Percentiles rank a stretch among this genome's conserved stretches.
These are phyloP conservation scores for Eudemis profundana DNA, from an alignment of 2,888 invertebrate genomes.

Conservation along the genomic window DNA sequence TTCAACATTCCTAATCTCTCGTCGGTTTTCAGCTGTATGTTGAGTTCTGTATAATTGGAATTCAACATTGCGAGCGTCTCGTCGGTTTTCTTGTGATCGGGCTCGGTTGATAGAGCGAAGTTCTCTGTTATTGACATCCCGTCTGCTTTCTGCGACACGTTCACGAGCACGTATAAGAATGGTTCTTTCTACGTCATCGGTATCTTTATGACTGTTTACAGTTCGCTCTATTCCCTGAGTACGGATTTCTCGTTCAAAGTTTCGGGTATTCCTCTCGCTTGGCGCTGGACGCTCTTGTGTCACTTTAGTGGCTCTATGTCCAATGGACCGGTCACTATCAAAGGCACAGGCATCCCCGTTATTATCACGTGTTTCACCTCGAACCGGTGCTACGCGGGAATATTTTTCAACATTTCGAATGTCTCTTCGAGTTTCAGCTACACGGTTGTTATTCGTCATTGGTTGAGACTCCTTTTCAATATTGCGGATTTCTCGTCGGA, in stretches of 20 bases:
- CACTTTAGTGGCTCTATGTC: conserved; percentile 7
- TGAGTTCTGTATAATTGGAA: background rate
- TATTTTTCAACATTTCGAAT: conserved; percentile 12
- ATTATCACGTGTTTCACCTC: background rate
- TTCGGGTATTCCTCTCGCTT: conserved; percentile 4
- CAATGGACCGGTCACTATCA: background rate
- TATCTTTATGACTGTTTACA: background rate
- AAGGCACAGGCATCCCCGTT: conserved; percentile 10
- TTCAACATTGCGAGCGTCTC: background rate
- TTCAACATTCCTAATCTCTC: background rate
- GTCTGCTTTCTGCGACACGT: background rate
- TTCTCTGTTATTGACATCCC: too few relatives aligned
- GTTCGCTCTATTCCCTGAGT: background rate
- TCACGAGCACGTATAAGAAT: background rate
- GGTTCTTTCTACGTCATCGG: background rate
- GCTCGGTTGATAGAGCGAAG: background rate
- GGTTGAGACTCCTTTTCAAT: conserved; percentile 12
- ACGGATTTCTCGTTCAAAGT: background rate
- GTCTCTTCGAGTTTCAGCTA: conserved; percentile 5
- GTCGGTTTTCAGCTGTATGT: background rate
- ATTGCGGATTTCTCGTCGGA: conserved; percentile 8
- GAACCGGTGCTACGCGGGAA: background rate
- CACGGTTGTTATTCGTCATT: background rate
- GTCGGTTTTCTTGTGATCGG: conserved; percentile 4
- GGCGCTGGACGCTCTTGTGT: background rate